Conservation (phyloP, 2,113 vertebrate genomes). For the Gobius niger region DNA sequence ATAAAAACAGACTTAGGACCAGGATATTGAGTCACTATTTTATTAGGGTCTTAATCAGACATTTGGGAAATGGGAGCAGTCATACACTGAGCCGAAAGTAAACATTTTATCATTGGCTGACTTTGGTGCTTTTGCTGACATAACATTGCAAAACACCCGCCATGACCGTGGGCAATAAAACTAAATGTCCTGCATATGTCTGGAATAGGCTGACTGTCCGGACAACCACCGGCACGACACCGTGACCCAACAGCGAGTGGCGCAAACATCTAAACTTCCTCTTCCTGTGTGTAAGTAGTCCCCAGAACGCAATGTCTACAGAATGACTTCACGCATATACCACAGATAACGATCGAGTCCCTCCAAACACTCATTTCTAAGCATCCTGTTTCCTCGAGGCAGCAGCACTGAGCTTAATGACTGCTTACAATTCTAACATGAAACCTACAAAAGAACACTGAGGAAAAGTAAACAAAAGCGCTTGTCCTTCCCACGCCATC, state of each 20-base stretch:
- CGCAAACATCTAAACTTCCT: not conserved
- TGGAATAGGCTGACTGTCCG: not conserved
- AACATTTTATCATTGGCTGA: no score
- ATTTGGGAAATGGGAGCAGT: no score
- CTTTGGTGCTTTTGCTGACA: not conserved
- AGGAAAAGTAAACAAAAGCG: conserved; percentile 28
- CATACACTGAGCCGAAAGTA: no score
- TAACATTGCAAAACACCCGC: not conserved
- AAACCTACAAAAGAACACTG: conserved; percentile 8
- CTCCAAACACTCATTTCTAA: not conserved
- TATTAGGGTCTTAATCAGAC: no score
- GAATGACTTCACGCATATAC: not conserved
- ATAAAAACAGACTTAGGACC: no score
- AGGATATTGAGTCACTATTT: no score
- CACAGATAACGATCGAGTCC: not conserved
- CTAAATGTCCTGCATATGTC: not conserved
- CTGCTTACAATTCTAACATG: not conserved
- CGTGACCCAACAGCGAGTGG: not conserved
- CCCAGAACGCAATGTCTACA: not conserved
- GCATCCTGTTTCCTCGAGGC: not conserved
- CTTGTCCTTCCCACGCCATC: conserved; percentile 23
- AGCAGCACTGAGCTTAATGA: conserved; percentile 1
- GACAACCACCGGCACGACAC: not conserved
- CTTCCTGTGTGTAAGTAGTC: not conserved
- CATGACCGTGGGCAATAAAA: conserved; percentile 6